Conservation (phyloP, 2,113 vertebrate species). For the Pollachius pollachius region DNA sequence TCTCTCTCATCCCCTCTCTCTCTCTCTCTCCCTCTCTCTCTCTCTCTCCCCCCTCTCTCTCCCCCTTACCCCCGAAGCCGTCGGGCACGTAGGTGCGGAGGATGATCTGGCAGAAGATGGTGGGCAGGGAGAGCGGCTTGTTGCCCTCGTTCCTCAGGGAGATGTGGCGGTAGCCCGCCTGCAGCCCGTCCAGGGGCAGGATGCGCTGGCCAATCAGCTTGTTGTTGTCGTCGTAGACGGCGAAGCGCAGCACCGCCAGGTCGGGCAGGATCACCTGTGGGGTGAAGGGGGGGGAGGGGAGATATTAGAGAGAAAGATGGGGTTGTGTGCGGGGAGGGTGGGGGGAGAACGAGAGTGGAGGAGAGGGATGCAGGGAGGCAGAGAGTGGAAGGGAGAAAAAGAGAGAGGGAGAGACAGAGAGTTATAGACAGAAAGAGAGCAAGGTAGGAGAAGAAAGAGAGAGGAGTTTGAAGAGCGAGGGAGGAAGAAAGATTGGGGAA, state of each 20-base stretch:
- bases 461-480: constrained; percentile 3
- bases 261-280: constrained; percentile 93
- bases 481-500: background rate
- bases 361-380: background rate
- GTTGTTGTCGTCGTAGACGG: constrained; percentile 96
- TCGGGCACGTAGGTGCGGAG: constrained; percentile 98
- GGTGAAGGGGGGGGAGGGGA: background rate
- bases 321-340: background rate
- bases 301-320: background rate
- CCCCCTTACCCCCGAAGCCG: constrained; percentile 90
- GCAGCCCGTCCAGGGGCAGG: constrained; percentile 93
- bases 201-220: constrained; percentile 96
- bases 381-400: background rate
- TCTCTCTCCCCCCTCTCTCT: background rate
- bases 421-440: background rate
- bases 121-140: constrained; percentile 93
- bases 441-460: constrained; percentile 10
- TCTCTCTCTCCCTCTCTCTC: background rate
- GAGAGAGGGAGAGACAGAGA: background rate
- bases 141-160: constrained; percentile 97
- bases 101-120: constrained; percentile 98
- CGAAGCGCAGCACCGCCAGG: constrained; percentile 94
- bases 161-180: constrained; percentile 96
- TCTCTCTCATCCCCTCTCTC: no score
- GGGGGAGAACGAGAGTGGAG: background rate